These are phyloP conservation scores for Amblyopsis rosae DNA, from an alignment of 2,113 vertebrate species.

Conservation along the genomic window DNA sequence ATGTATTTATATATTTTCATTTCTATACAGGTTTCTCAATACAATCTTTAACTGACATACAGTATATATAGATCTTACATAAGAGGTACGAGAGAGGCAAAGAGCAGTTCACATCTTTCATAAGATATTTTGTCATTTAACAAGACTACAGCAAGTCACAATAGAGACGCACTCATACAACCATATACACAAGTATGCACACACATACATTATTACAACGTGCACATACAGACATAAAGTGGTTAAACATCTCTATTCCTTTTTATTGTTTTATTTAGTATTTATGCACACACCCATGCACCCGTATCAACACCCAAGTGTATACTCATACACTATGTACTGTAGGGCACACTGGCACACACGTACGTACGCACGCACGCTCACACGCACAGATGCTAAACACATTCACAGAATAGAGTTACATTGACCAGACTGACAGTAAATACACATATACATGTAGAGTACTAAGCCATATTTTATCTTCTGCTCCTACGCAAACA, in stretches of 20 bases:
- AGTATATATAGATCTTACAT: conserved; percentile 57
- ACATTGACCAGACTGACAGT: conserved; percentile 69
- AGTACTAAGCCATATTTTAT: conserved; percentile 60
- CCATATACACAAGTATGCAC: conserved; percentile 37
- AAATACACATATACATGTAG: conserved; percentile 67
- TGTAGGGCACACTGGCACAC: conserved; percentile 15
- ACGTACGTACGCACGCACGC: conserved; percentile 7
- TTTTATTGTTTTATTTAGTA: not conserved
- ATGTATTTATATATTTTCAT: conserved; percentile 74
- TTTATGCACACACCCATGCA: conserved; percentile 26
- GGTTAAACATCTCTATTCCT: conserved; percentile 27
- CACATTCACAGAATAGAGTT: conserved; percentile 64
- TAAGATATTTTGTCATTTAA: conserved; percentile 67
- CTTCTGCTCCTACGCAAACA: conserved; percentile 46
- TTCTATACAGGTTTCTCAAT: conserved; percentile 74
- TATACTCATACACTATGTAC: not conserved
- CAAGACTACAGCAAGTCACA: conserved; percentile 68
- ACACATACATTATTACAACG: conserved; percentile 42
- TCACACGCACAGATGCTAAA: not conserved
- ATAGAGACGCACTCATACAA: conserved; percentile 38
- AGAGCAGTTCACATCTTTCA: conserved; percentile 56
- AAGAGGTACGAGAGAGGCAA: conserved; percentile 60
- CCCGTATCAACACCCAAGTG: not conserved
- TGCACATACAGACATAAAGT: conserved; percentile 51
- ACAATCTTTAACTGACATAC: conserved; percentile 75